Conservation (phyloP, 2,888 invertebrate species). For the Tenthredo scrophulariae region DNA sequence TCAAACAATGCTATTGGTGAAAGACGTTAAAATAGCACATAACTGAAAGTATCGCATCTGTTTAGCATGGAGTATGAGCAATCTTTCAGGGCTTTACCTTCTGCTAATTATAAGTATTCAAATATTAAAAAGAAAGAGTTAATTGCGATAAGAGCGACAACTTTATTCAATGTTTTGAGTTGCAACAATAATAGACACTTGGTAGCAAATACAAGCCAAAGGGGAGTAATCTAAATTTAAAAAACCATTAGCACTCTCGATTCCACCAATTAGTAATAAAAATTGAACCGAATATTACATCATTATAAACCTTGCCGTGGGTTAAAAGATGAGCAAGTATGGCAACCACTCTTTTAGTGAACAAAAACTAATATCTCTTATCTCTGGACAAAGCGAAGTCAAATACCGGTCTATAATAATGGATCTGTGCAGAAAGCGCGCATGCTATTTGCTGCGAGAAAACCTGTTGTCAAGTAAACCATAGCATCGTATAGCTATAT, state of each 20-base stretch:
- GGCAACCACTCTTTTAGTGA: not conserved
- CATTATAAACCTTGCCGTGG: not conserved
- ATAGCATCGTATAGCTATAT: not conserved
- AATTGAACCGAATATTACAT: not conserved
- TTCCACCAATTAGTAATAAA: not conserved
- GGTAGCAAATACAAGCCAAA: not conserved
- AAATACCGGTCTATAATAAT: not conserved
- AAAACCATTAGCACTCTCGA: not conserved
- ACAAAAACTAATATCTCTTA: not conserved
- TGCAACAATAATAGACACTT: not conserved
- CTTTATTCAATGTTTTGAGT: not conserved
- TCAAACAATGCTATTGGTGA: not conserved
- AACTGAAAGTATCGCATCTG: not conserved
- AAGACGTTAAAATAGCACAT: not conserved
- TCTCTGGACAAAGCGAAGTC: not conserved
- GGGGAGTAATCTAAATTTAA: not conserved
- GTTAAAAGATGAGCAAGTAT: not conserved
- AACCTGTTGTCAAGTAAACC: not conserved
- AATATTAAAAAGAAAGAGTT: not conserved
- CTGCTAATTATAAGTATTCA: not conserved
- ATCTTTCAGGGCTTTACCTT: not conserved
- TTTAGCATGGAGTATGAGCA: not conserved
- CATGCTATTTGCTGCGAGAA: not conserved
- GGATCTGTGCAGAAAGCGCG: not conserved
- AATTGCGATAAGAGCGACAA: no score